Evolutionary conservation across 2,888 invertebrate species (phyloP), one percentile per base, ranked within the genome.

Genomic region (Rhamphomyia laevipes): DNA sequence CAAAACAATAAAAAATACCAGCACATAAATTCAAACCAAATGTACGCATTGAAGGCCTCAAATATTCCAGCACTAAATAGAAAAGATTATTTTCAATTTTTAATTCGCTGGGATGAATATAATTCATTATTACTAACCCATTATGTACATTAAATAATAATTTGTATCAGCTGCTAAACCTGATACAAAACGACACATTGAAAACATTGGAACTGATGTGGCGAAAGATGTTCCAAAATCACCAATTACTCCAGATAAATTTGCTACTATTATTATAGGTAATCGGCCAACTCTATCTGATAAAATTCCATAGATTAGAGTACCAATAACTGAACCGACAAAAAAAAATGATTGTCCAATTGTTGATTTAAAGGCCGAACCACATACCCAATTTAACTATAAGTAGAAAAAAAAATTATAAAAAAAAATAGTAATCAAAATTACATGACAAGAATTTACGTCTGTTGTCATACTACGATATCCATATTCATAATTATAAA

Each of bases 391-490:
- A 56, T 77, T 66, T 43, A 77, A 53, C 68, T 67, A 45, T 15
- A 47, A 48, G 27, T n/a, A 2, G 18, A 16, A n/a, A 21, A 33
- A 6, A 51, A 61, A 52, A 49, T 27, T 27, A 27, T 27, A 27
- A 27, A 9, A 27, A 27, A 27, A 27, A 6, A 27, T 27, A 6
- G 4, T 27, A 27, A 7, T n/a, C n/a, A n/a, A n/a, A n/a, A n/a
- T n/a, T n/a, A n/a, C n/a, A n/a, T 27, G 23, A 27, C 2, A 27
- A 27, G 7, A 27, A 27, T 9, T 60, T 64, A 81, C 81, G 71
- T 81, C 76, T 45, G 80, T 75, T 10, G 78, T 76, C 43, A 81
- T 73, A 55, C 80, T 80, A 44, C 73, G 64, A 55, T 75, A 77
- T 27, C 71, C 72, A 57, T 70, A 72, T 17, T 74, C 73, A 33